Evolutionary conservation across 2,888 invertebrate species (phyloP).

Genomic region (Cryptophagus acutangulus): DNA sequence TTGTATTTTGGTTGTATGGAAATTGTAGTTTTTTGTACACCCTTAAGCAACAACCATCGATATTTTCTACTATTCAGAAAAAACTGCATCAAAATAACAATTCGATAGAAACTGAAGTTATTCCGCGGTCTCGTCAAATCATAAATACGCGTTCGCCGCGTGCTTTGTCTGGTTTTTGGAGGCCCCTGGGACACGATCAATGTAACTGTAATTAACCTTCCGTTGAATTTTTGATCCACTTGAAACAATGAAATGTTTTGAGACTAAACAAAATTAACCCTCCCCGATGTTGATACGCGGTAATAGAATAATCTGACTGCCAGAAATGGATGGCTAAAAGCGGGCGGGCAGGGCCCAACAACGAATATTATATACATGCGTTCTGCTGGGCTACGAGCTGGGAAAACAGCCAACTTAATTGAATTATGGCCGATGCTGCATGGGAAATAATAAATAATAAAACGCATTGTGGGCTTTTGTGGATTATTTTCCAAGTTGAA

Average conservation of each 20-base stretch:
- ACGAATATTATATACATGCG: background rate
- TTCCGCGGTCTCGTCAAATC: no score
- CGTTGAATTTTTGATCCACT: conserved; percentile 64
- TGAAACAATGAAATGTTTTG: conserved; percentile 64
- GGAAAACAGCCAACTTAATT: conserved; percentile 38
- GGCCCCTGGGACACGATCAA: conserved; percentile 49
- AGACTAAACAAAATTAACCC: conserved; percentile 62
- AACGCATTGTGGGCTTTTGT: conserved; percentile 36
- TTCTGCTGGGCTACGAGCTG: conserved; percentile 29
- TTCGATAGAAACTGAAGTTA: no score
- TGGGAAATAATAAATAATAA: conserved; percentile 37
- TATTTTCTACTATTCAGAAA: no score
- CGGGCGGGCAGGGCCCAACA: background rate
- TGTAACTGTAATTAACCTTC: conserved; percentile 58
- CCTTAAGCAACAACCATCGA: no score
- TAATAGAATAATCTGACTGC: conserved; percentile 67
- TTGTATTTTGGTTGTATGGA: no score
- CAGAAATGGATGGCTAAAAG: conserved; percentile 28
- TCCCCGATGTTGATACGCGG: conserved; percentile 61
- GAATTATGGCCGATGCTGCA: conserved; percentile 35
- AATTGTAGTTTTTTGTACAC: no score
- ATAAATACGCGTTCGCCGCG: no score
- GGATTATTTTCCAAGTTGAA: conserved; percentile 33
- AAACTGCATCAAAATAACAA: no score
- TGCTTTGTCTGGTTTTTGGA: no score